phyloP scores from a whole-genome alignment of 2,888 invertebrate genomes.

The Eulithis prunata region DNA sequence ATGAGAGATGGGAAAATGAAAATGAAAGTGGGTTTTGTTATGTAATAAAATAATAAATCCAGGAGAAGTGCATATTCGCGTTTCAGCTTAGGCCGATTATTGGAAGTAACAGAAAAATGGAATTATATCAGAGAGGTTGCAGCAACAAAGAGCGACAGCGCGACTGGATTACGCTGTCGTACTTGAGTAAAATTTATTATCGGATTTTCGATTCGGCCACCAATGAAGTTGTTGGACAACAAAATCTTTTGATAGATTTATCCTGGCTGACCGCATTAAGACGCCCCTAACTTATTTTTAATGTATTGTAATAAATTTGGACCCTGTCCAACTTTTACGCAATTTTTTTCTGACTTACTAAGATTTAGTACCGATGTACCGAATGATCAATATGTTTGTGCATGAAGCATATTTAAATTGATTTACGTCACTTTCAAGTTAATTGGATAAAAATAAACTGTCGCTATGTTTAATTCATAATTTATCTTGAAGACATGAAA shows the following conservation, averaged over 20 bases:
- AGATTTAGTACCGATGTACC: conserved; percentile 26
- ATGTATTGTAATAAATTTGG: conserved; percentile 76
- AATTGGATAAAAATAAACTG: conserved; percentile 19
- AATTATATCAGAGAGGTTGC: conserved; percentile 78
- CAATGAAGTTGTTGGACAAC: conserved; percentile 84
- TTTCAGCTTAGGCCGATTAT: conserved; percentile 72
- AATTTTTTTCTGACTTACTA: conserved; percentile 42
- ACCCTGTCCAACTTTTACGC: conserved; percentile 60
- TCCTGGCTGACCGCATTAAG: conserved; percentile 82
- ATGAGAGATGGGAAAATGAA: no score
- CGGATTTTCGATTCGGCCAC: conserved; percentile 84
- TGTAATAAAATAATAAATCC: conserved; percentile 56
- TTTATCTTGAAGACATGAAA: conserved; percentile 57
- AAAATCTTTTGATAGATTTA: conserved; percentile 85
- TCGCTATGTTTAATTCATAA: conserved; percentile 45
- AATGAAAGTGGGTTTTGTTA: no score
- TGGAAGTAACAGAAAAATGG: conserved; percentile 78
- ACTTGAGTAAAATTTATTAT: conserved; percentile 84
- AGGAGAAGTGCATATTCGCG: conserved; percentile 61
- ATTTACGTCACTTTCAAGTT: conserved; percentile 7
- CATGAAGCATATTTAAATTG: conserved; percentile 15
- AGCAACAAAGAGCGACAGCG: conserved; percentile 80
- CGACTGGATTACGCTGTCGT: conserved; percentile 83
- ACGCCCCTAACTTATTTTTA: conserved; percentile 78
- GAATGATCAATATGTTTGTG: conserved; percentile 28